A percentile compares a stretch with the other conserved stretches of the same genome.
Evolutionary conservation across 2,888 invertebrate species (phyloP).

Genomic region (Torymus tubicola): DNA sequence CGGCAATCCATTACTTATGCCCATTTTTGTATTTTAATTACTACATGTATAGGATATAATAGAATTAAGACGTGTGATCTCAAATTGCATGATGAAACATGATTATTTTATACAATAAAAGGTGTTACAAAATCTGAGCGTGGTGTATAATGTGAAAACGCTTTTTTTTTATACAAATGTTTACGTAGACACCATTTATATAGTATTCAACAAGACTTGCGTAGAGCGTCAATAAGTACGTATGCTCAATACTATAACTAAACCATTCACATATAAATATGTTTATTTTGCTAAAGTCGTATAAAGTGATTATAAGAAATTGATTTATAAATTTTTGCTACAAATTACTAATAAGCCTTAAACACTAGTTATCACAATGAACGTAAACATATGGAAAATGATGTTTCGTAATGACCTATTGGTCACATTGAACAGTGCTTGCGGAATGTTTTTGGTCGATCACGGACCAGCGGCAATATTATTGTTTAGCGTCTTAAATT

Average conservation of each 20-base stretch:
- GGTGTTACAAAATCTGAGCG: conserved; percentile 37
- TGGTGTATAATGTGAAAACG: conserved; percentile 15
- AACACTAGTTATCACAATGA: conserved; percentile 29
- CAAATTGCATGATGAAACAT: conserved; percentile 33
- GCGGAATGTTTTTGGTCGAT: conserved; percentile 37
- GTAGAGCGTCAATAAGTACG: conserved; percentile 14
- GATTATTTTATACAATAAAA: conserved; percentile 53
- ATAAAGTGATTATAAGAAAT: no score
- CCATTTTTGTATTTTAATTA: background rate
- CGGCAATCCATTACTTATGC: conserved; percentile 3
- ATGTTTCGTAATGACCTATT: conserved; percentile 4
- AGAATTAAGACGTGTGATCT: conserved; percentile 33
- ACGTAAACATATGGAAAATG: conserved; percentile 2
- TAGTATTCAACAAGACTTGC: background rate
- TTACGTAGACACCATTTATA: conserved; percentile 16
- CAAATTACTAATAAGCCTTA: conserved; percentile 12
- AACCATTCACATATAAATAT: background rate
- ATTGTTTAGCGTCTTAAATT: background rate
- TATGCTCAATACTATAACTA: conserved; percentile 6
- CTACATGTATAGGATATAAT: conserved; percentile 1
- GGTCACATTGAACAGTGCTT: conserved; percentile 23
- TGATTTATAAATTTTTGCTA: no score
- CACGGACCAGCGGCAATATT: conserved; percentile 8
- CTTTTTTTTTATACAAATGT: conserved; percentile 32
- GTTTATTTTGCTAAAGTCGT: no score